Percentiles rank a stretch among this genome's conserved stretches.
These are phyloP conservation scores for Hydroisotoma schaefferi DNA, from an alignment of 2,888 invertebrate species.

Conservation along the genomic window DNA sequence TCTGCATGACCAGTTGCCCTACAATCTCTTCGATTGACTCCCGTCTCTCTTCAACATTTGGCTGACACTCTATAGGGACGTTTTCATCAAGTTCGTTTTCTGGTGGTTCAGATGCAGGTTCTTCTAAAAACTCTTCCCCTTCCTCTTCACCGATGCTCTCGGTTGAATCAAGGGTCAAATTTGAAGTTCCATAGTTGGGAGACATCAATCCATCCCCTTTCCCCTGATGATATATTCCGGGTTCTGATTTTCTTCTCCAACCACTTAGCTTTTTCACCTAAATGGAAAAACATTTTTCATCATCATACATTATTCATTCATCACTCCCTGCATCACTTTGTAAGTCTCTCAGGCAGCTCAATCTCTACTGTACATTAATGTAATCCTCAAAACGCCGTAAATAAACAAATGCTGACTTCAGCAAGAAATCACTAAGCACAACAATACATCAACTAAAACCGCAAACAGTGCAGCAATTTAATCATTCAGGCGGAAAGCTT, in stretches of 20 bases:
- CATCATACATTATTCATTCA: conserved; percentile 19
- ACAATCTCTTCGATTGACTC: conserved; percentile 65
- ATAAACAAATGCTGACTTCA: no score
- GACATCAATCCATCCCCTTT: conserved; percentile 34
- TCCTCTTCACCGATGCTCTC: conserved; percentile 46
- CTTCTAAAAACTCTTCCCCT: conserved; percentile 33
- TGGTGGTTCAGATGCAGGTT: conserved; percentile 43
- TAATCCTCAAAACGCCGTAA: no score
- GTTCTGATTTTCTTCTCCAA: conserved; percentile 48
- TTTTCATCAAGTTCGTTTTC: conserved; percentile 40
- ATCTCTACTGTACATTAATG: no score
- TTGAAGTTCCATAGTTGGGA: conserved; percentile 39
- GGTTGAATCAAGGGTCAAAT: conserved; percentile 47
- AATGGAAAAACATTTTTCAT: conserved; percentile 16
- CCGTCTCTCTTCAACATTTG: conserved; percentile 40
- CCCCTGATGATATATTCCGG: conserved; percentile 44
- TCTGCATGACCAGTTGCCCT: conserved; percentile 70
- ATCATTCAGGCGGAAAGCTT: no score
- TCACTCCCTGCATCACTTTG: conserved; percentile 2
- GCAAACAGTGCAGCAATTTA: no score
- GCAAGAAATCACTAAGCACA: no score
- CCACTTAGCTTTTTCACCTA: conserved; percentile 49
- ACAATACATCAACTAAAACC: no score
- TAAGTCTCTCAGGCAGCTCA: neutral
- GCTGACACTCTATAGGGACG: conserved; percentile 28